Evolutionary conservation across 1,140 invertebrate genomes (phyloP).

Genomic region (Drosophila tristis): DNA sequence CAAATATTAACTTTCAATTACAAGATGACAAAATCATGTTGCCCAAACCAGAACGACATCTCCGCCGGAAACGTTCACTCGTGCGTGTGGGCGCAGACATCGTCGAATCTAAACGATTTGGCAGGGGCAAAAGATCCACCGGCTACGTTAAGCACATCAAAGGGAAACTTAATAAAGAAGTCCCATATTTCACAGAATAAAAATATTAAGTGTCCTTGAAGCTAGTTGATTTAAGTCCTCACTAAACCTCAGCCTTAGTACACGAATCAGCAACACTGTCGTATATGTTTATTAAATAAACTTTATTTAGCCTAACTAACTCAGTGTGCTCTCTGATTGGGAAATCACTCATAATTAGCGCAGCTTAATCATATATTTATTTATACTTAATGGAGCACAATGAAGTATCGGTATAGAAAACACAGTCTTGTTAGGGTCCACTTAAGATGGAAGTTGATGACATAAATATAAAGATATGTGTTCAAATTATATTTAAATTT

Average conservation of each 20-base stretch:
- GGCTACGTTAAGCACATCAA: slow-evolving; percentile 13
- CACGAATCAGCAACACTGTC: background rate
- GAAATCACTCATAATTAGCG: slow-evolving; percentile 25
- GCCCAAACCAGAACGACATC: background rate
- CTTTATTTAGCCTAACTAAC: background rate
- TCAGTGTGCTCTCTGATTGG: slow-evolving; percentile 5
- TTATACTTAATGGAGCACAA: slow-evolving; percentile 8
- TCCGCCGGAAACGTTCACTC: slow-evolving; percentile 6
- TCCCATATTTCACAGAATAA: slow-evolving; percentile 30
- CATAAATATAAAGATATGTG: too few species aligned
- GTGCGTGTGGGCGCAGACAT: slow-evolving; percentile 35
- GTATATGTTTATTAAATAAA: background rate
- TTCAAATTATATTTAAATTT: too few species aligned
- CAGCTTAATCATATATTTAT: slow-evolving; percentile 2
- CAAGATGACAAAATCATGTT: slow-evolving; percentile 49
- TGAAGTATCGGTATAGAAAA: too few species aligned
- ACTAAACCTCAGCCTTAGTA: background rate
- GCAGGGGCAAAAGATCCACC: background rate
- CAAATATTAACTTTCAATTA: slow-evolving; percentile 73
- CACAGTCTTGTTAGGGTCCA: too few species aligned
- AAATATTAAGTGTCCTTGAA: slow-evolving; percentile 22
- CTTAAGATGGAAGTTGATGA: too few species aligned
- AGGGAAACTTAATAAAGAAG: slow-evolving; percentile 35
- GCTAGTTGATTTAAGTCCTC: slow-evolving; percentile 35
- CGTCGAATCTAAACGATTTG: slow-evolving; percentile 9